phyloP scores from a whole-genome alignment of 1,140 invertebrate genomes.

The Diabrotica virgifera region DNA sequence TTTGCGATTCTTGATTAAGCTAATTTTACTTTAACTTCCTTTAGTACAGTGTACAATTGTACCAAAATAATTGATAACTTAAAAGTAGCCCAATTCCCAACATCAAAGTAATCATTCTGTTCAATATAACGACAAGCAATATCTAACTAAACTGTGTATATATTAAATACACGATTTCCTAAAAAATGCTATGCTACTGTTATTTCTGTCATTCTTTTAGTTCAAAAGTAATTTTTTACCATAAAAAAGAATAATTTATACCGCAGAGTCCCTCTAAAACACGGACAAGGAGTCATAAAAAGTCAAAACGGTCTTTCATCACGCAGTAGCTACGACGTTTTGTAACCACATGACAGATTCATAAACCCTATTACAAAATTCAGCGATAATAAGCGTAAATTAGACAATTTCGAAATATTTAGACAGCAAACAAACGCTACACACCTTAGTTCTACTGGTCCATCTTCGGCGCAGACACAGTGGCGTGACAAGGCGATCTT shows the following conservation, averaged over 20 bases:
- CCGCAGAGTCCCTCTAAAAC: not conserved
- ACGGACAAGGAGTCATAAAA: not conserved
- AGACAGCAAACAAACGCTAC: not conserved
- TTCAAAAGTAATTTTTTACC: no score
- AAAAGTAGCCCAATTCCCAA: no score
- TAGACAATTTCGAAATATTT: slow-evolving; percentile 3
- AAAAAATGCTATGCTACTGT: no score
- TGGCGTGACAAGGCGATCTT: not conserved
- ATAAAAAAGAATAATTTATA: not conserved
- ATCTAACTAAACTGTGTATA: no score
- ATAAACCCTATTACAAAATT: slow-evolving; percentile 3
- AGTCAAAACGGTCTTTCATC: not conserved
- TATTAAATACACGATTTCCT: no score
- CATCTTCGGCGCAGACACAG: not conserved
- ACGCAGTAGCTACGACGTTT: not conserved
- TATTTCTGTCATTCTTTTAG: no score
- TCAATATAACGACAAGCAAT: no score
- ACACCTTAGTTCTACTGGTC: not conserved
- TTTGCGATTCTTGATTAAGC: no score
- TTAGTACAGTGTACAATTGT: no score
- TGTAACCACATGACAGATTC: not conserved
- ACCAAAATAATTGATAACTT: no score
- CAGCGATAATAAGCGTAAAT: not conserved
- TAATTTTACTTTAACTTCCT: no score
- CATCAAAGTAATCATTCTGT: no score